Evolutionary conservation across 1,140 invertebrate genomes (phyloP).

Genomic region (Cydia strobilella): DNA sequence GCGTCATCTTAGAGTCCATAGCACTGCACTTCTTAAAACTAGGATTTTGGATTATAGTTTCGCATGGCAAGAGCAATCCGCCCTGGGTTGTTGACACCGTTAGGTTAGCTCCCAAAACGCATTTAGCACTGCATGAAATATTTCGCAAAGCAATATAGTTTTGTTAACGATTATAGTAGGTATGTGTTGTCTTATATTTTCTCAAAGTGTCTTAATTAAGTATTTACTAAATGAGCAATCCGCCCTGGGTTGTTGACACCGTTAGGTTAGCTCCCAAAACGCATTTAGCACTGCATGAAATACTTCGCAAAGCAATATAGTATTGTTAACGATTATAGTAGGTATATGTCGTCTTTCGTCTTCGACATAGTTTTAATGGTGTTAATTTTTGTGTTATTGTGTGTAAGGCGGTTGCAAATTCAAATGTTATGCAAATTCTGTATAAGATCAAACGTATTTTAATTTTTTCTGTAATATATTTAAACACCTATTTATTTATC

Average conservation of each 20-base stretch:
- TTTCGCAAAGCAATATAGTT: conserved; percentile 2
- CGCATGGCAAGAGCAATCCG: not conserved
- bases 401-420: too few species aligned
- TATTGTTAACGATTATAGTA: not conserved
- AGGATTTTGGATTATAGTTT: not conserved
- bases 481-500: too few species aligned
- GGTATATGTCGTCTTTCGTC: not conserved
- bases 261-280: conserved; percentile 22
- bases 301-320: not conserved
- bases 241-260: conserved; percentile 22
- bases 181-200: not conserved
- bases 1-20: not conserved
- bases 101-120: conserved; percentile 19
- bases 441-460: too few species aligned
- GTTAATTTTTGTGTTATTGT: too few species aligned
- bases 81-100: conserved; percentile 25
- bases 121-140: not conserved
- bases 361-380: too few species aligned
- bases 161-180: not conserved
- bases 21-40: conserved; percentile 18
- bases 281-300: not conserved
- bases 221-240: not conserved
- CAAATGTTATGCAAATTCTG: too few species aligned
- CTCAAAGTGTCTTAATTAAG: not conserved
- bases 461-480: too few species aligned